Evolutionary conservation across 2,888 invertebrate species (phyloP).

Genomic region (Archips xylosteana): DNA sequence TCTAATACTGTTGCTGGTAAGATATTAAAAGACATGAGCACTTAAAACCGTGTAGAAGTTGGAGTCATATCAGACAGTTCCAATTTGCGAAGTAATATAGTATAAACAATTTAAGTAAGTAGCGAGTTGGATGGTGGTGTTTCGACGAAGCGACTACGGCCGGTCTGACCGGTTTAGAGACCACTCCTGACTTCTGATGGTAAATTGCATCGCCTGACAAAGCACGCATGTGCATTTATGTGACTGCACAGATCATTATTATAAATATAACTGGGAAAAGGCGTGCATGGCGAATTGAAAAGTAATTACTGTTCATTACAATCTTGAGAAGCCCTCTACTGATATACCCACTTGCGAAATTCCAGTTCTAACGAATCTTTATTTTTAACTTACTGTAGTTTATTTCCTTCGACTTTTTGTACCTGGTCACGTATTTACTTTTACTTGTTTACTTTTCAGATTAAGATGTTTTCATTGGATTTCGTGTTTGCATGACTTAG

Average conservation of each 20-base stretch:
- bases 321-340: not conserved
- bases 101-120: constrained; percentile 68
- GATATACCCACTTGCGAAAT: not conserved
- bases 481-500: not conserved
- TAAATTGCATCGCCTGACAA: constrained; percentile 81
- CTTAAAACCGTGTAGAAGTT: constrained; percentile 41
- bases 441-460: not conserved
- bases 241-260: constrained; percentile 17
- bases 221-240: constrained; percentile 53
- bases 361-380: not conserved
- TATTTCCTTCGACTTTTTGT: not conserved
- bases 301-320: not conserved
- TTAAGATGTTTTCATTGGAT: not conserved
- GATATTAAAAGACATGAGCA: constrained; percentile 35
- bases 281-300: not conserved
- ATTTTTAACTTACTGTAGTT: not conserved
- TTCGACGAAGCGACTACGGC: constrained; percentile 67
- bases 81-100: constrained; percentile 69
- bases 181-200: constrained; percentile 79
- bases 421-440: not conserved
- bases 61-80: constrained; percentile 51
- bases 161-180: constrained; percentile 79
- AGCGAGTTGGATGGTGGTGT: constrained; percentile 63
- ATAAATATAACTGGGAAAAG: constrained; percentile 12
- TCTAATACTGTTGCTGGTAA: constrained; percentile 19